These are phyloP conservation scores for Sebastes oblongus DNA, from an alignment of 2,797 vertebrate genomes.

Conservation along the genomic window DNA sequence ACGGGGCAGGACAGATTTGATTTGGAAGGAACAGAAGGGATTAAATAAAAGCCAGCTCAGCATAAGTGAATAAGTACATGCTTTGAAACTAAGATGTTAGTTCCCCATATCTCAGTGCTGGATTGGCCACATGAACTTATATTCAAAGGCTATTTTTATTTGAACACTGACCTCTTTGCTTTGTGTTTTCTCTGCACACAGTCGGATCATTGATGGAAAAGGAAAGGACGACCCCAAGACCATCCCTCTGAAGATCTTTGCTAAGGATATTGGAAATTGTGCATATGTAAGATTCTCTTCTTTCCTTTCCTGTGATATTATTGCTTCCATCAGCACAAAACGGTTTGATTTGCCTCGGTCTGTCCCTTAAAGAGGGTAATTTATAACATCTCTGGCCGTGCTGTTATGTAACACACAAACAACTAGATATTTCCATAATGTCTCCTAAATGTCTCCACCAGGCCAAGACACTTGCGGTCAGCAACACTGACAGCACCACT, in stretches of 20 bases:
- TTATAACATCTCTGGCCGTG: not conserved
- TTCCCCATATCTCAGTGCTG: not conserved
- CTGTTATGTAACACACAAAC: not conserved
- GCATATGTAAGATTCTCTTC: constrained; percentile 87
- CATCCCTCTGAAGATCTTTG: constrained; percentile 94
- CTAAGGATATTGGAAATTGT: constrained; percentile 91
- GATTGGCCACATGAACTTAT: not conserved
- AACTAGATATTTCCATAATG: constrained; percentile 7
- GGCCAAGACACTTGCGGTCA: constrained; percentile 92
- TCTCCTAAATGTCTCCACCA: constrained; percentile 60
- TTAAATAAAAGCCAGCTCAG: not conserved
- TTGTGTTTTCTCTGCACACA: constrained; percentile 48
- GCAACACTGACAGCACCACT: constrained; percentile 87
- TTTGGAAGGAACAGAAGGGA: not conserved
- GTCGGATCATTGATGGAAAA: constrained; percentile 91
- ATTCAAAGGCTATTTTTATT: not conserved
- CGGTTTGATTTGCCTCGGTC: not conserved
- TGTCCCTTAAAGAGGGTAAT: not conserved
- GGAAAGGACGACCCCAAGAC: constrained; percentile 92
- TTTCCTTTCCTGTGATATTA: not conserved
- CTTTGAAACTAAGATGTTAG: not conserved
- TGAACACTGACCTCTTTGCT: not conserved
- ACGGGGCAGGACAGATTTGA: not conserved
- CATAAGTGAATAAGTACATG: not conserved
- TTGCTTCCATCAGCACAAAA: constrained; percentile 7